These are phyloP conservation scores for Yasuhikotakia modesta DNA, from an alignment of 2,797 vertebrate species.

Conservation along the genomic window DNA sequence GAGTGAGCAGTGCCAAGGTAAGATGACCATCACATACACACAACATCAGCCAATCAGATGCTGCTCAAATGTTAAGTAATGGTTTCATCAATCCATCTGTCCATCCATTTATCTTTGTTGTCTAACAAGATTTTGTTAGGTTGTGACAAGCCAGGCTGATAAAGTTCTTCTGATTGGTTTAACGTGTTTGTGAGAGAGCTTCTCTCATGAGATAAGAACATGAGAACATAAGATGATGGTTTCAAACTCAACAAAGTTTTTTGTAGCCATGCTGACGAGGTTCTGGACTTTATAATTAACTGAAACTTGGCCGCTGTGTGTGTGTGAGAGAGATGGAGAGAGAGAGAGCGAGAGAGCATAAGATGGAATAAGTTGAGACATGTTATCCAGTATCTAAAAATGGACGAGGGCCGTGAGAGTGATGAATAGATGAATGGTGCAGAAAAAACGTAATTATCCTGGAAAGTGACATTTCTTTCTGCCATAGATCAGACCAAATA, in stretches of 20 bases:
- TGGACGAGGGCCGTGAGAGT: constrained; percentile 27
- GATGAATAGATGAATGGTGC: constrained; percentile 33
- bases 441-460: constrained; percentile 36
- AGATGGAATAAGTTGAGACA: constrained; percentile 36
- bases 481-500: constrained; percentile 31
- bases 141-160: neutral
- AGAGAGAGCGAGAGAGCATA: neutral
- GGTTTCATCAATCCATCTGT: neutral
- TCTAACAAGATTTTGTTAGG: neutral
- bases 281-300: constrained; percentile 75
- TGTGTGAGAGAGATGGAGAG: constrained; percentile 50
- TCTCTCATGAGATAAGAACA: constrained; percentile 63
- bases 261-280: constrained; percentile 59
- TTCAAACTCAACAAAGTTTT: constrained; percentile 44
- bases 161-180: constrained; percentile 21
- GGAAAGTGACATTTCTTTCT: constrained; percentile 28
- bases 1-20: constrained; percentile 93
- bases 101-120: neutral
- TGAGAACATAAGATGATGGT: constrained; percentile 59
- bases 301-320: constrained; percentile 32
- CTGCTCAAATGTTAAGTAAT: neutral
- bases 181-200: neutral
- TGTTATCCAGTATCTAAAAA: constrained; percentile 47
- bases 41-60: neutral
- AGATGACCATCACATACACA: constrained; percentile 59